These are phyloP conservation scores for Noctilio leporinus DNA, from an alignment of 2,113 vertebrate genomes.

Conservation along the genomic window DNA sequence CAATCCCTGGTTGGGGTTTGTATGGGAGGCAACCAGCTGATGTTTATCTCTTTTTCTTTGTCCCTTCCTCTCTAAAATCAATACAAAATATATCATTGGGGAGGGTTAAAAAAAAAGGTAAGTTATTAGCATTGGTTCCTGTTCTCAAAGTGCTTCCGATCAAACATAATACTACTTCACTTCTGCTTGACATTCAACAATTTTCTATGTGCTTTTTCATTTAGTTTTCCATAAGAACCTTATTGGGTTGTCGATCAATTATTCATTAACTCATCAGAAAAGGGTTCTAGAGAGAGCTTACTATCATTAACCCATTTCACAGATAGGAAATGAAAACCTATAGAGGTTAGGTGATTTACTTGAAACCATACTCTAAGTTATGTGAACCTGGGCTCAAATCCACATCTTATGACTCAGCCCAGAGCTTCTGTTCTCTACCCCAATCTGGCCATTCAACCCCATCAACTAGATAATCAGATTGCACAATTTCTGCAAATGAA, in stretches of 20 bases:
- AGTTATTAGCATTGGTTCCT: neutral
- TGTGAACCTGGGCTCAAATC: neutral
- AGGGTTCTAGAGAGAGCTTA: neutral
- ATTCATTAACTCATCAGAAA: neutral
- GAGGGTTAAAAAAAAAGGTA: neutral
- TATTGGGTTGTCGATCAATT: neutral
- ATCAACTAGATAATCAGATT: neutral
- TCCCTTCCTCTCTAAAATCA: too few species aligned
- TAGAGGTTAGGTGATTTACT: neutral
- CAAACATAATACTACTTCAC: neutral
- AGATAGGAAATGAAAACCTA: neutral
- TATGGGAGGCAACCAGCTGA: too few species aligned
- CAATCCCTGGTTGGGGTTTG: too few species aligned
- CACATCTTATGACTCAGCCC: neutral
- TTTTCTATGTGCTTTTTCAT: neutral
- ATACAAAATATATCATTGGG: too few species aligned
- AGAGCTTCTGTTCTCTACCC: neutral
- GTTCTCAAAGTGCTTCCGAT: neutral
- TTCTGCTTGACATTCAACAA: neutral
- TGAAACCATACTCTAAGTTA: neutral
- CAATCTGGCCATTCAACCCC: neutral
- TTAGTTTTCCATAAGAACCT: neutral
- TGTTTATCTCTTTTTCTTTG: too few species aligned
- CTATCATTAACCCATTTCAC: neutral
- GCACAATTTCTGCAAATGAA: neutral